Base-by-base conservation (phyloP, 1,140 invertebrate genomes). In the Drosophila murphyi region DNA sequence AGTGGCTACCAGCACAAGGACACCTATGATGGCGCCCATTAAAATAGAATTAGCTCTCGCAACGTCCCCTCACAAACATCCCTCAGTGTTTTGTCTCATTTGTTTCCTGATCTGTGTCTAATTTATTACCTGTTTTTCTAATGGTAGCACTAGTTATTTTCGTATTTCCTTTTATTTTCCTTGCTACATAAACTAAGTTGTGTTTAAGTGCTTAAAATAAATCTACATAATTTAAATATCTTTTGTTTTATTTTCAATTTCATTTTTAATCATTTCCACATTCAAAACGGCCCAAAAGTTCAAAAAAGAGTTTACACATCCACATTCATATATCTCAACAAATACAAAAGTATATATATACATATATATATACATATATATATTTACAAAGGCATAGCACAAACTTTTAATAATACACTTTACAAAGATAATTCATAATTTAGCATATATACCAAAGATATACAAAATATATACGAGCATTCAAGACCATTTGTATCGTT, bases 1-100 rank as follows among this genome's bases (percentile, higher is more conserved):
- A 94, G 95, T n/a, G 97, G 97, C 7, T 98, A 97, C 91, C 96
- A 97, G 86, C 96, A 97, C 91, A 97, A 97, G 93, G 96, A 97
- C 82, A 95, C 95, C 2, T 96, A 96, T 85, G 93, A 94, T 78
- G 94, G 94, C 81, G 92, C 93, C 55, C 94, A 95, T 81, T 94
- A 95, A 50, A 52, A 39, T 39, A 28, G 32, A 4, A n/a, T 31
- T 34, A 32, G 10, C 7, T 41, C 28, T 47, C 20, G 20, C 20
- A 0, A 20, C 20, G 20, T 20, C 43, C 57, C 47, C 57, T 35
- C 39, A 28, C 51, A 41, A 20, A 50, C 39, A 12, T 56, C 20
- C 43, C 51, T 52, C 39, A 57, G 67, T 50, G 37, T 61, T 47
- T 35, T 63, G 32, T 55, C 52, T 20, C 48, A 51, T 41, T 28